Base-by-base conservation (phyloP, 2,113 vertebrate genomes). In the human (Homo sapiens) region DNA sequence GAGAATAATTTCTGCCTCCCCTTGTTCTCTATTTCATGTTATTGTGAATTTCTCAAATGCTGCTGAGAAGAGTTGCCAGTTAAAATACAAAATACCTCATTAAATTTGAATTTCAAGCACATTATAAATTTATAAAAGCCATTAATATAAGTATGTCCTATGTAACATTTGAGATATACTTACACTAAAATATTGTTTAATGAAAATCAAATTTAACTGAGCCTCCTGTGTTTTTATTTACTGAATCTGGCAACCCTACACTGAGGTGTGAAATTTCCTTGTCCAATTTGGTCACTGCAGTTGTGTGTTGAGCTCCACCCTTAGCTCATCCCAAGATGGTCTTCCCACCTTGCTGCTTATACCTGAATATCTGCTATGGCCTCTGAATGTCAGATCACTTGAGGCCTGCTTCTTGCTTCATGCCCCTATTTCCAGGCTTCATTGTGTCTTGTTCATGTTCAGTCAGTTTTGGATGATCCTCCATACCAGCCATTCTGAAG, bases 141-240 rank as follows among this genome's bases (percentile, higher is more conserved):
- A 11, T 70, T 40, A 95, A 48, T 59, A 17, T 66, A 68, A 55
- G 32, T 40, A 23, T 30, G 66, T 57, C 14, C 64, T 17, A 72
- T 88, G 8, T 16, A 87, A 50, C 73, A 87, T 38, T 38, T 89
- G 13, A 8, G 35, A 80, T 18, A 89, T 4, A 79, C 17, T 89
- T 90, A 82, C 0, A 93, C n/a, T 75, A 59, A 81, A 72, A 85
- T 89, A 35, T 38, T 38, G 38, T 23, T 93, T 70, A 57, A 8
- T 88, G 8, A 82, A 80, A 87, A 55, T 92, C 38, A 9, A 23
- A 94, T 82, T 64, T 75, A 91, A 40, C 40, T 57, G 32, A 64
- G 30, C 1, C n/a, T 1, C 14, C 20, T 89, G 2, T 40, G 32
- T 55, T 97, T 76, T 68, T 50, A 32, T 30, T 45, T 84, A n/a